Evolutionary conservation across 2,888 invertebrate genomes (phyloP).

Genomic region (Athrips mouffetella): DNA sequence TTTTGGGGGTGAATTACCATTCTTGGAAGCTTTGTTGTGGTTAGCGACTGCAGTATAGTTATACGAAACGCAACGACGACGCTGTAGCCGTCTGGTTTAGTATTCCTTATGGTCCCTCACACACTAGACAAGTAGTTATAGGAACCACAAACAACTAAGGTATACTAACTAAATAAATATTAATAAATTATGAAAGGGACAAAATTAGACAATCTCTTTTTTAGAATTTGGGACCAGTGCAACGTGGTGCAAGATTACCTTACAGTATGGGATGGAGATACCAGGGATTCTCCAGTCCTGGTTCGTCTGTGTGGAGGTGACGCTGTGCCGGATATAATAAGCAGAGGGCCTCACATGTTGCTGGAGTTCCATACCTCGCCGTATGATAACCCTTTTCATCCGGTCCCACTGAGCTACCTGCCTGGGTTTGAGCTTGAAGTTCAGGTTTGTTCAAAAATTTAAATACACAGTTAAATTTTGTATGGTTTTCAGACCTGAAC

Average conservation of each 20-base stretch:
- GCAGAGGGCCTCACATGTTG: constrained; percentile 86
- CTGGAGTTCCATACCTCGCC: constrained; percentile 89
- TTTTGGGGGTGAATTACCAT: too few relatives aligned
- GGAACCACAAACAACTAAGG: too few relatives aligned
- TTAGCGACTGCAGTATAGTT: too few relatives aligned
- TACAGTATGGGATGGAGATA: constrained; percentile 88
- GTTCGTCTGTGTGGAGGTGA: constrained; percentile 90
- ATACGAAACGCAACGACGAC: too few relatives aligned
- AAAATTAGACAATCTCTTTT: not conserved
- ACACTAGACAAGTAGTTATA: too few relatives aligned
- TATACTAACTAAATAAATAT: too few relatives aligned
- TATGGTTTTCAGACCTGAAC: not conserved
- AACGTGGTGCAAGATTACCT: constrained; percentile 89
- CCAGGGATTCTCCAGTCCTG: constrained; percentile 83
- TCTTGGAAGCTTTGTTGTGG: too few relatives aligned
- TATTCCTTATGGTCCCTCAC: too few relatives aligned
- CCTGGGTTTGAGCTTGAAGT: constrained; percentile 91
- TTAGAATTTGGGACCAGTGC: constrained; percentile 89
- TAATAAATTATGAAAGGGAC: too few relatives aligned
- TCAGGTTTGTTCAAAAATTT: constrained; percentile 74
- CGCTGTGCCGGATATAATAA: constrained; percentile 87
- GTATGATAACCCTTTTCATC: constrained; percentile 89
- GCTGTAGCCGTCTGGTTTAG: too few relatives aligned
- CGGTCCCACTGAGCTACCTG: constrained; percentile 85
- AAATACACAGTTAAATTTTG: not conserved